Conservation (phyloP, 2,113 vertebrate genomes). For the Phalacrocorax aristotelis region DNA sequence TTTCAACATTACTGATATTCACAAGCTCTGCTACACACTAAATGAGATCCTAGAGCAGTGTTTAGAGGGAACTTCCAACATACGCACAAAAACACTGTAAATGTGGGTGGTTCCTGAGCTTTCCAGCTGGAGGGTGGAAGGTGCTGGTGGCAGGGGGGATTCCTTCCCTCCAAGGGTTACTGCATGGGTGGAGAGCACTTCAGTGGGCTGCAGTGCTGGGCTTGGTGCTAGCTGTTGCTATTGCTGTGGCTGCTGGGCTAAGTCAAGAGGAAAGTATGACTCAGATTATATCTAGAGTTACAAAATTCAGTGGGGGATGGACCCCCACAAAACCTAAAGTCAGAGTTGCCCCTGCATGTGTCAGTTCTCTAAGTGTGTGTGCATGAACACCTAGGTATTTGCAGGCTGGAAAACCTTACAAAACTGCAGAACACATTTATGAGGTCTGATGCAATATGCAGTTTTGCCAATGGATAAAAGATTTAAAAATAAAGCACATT, state of each 20-base stretch:
- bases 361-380: not conserved
- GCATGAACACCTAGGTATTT: not conserved
- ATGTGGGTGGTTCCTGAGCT: not conserved
- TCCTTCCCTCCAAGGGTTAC: not conserved
- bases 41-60: not conserved
- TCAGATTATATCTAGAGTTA: not conserved
- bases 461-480: slow-evolving; percentile 4
- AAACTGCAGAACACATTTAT: not conserved
- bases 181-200: not conserved
- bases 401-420: not conserved
- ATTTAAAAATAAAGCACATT: slow-evolving; percentile 37
- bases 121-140: not conserved
- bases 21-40: not conserved
- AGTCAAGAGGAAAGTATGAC: not conserved
- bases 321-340: not conserved
- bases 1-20: not conserved
- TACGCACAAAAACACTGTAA: not conserved
- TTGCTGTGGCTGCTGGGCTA: not conserved
- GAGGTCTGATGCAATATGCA: not conserved
- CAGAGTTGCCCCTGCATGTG: not conserved
- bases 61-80: not conserved
- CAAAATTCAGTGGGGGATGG: not conserved
- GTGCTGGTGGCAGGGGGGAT: too few species aligned
- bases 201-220: not conserved
- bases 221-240: not conserved